These are phyloP conservation scores for Anser cygnoides DNA, from an alignment of 2,113 vertebrate species.

Conservation along the genomic window DNA sequence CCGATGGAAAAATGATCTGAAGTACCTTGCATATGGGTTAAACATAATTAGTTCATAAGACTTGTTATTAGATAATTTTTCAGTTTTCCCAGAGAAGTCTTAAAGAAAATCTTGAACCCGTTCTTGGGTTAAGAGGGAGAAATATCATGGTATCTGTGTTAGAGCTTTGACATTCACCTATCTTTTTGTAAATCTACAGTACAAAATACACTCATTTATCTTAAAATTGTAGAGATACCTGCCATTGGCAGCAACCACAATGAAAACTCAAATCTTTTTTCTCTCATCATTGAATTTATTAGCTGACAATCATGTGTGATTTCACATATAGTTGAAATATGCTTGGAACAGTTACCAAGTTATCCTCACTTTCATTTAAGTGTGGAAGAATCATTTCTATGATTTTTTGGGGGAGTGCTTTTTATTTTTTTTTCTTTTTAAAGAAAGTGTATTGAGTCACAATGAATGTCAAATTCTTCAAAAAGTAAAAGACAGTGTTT, in stretches of 20 bases:
- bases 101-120: not conserved
- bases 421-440: not conserved
- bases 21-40: not conserved
- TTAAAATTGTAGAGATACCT: conserved; percentile 21
- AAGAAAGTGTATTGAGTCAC: conserved; percentile 29
- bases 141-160: not conserved
- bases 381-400: conserved; percentile 49
- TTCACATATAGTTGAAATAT: conserved; percentile 3
- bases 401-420: conserved; percentile 73
- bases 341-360: conserved; percentile 29
- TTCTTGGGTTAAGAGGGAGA: not conserved
- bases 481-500: conserved; percentile 64
- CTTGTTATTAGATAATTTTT: not conserved
- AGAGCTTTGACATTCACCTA: not conserved
- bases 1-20: not conserved
- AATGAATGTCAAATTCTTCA: conserved; percentile 74
- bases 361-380: conserved; percentile 31
- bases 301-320: not conserved
- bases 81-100: not conserved
- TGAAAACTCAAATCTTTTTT: not conserved
- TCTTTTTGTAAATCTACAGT: not conserved
- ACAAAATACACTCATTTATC: not conserved
- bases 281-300: conserved; percentile 13
- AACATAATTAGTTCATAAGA: not conserved
- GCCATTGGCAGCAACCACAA: not conserved